A percentile compares a stretch with the other conserved stretches of the same genome.
Evolutionary conservation across 2,113 vertebrate genomes (phyloP).

Genomic region (Proteles cristata): DNA sequence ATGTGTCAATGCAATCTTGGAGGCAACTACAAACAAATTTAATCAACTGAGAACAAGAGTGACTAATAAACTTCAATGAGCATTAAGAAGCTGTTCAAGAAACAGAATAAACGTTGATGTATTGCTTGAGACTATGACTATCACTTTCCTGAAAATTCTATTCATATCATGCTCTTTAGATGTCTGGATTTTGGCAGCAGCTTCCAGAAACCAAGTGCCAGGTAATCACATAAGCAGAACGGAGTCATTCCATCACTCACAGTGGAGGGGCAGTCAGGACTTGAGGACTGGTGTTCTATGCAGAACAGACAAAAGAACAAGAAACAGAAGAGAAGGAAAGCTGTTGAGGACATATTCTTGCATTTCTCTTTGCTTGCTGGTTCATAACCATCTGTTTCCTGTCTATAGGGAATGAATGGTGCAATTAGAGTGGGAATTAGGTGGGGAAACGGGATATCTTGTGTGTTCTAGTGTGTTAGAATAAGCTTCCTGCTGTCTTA

Average conservation of each 20-base stretch:
- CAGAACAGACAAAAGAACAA: not conserved
- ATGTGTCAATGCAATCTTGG: conserved; percentile 87
- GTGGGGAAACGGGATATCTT: not conserved
- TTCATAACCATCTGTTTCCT: not conserved
- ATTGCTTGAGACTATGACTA: conserved; percentile 64
- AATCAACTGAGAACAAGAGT: conserved; percentile 83
- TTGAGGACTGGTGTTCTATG: not conserved
- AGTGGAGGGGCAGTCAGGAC: not conserved
- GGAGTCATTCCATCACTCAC: not conserved
- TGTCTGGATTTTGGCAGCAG: conserved; percentile 46
- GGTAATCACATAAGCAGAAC: not conserved
- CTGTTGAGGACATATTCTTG: not conserved
- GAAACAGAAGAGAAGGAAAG: not conserved
- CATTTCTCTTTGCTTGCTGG: not conserved
- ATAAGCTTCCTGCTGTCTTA: not conserved
- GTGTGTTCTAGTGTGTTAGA: not conserved
- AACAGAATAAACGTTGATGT: conserved; percentile 52
- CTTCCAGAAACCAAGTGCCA: not conserved
- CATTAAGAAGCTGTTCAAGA: conserved; percentile 78
- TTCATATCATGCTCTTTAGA: conserved; percentile 53
- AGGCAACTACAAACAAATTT: conserved; percentile 79
- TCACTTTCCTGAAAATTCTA: conserved; percentile 54
- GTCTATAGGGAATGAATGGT: not conserved
- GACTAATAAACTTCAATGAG: conserved; percentile 82
- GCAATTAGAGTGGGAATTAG: not conserved